Evolutionary conservation across 1,140 invertebrate species (phyloP).

Genomic region (Rhysida immarginata): DNA sequence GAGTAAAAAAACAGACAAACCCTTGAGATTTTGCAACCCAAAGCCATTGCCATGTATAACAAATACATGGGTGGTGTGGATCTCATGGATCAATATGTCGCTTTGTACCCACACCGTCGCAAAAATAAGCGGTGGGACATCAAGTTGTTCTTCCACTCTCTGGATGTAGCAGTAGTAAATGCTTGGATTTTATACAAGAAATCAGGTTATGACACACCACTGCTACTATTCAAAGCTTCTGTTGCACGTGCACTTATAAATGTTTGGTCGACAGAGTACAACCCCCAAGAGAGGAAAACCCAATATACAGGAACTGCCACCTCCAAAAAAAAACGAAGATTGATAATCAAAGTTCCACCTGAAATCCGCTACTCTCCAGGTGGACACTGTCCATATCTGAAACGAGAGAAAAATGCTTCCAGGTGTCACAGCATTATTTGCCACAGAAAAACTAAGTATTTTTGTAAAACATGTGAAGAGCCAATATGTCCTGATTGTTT

Average conservation of each 20-base stretch:
- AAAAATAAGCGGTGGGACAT: constrained; percentile 30
- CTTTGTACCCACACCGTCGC: constrained; percentile 25
- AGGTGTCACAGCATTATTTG: neutral
- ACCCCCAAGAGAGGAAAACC: neutral
- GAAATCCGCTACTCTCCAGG: neutral
- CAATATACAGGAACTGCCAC: neutral
- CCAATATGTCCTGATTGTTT: neutral
- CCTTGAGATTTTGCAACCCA: constrained; percentile 24
- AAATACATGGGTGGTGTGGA: constrained; percentile 33
- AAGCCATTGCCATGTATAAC: constrained; percentile 33
- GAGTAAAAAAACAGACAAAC: neutral
- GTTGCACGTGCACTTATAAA: neutral
- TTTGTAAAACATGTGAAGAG: neutral
- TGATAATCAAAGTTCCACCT: neutral
- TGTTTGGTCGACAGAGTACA: neutral
- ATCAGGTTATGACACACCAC: neutral
- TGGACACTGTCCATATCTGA: no score
- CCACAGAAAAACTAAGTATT: neutral
- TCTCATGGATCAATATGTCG: constrained; percentile 24
- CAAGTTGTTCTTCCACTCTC: constrained; percentile 28
- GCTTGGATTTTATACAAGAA: neutral
- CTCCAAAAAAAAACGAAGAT: no score
- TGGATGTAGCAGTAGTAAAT: neutral
- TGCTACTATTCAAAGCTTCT: neutral
- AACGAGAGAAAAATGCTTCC: neutral